Evolutionary conservation across 2,888 invertebrate genomes (phyloP), one percentile per base, ranked within the genome.

Genomic region (Parnassius smintheus): DNA sequence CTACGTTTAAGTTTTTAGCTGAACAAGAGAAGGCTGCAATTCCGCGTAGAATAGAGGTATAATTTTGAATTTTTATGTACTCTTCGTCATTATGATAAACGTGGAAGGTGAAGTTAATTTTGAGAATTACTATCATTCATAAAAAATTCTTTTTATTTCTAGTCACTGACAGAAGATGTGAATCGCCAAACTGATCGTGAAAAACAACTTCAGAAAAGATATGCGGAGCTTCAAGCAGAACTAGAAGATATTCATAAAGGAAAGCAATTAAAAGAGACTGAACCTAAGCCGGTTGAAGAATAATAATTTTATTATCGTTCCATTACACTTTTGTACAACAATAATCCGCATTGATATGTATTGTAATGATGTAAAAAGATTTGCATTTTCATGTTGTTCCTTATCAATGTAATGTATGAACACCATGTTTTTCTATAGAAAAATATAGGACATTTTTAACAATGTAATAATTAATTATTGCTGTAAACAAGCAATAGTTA

Each of bases 171-270:
- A 61, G 98, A 98, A 79, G 98, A 99, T 82, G 98, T 98, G 1
- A 96, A 95, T 66, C 93, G 98, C 61, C 98, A 99, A 90, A 96
- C 95, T 74, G 97, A 98, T 68, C 93, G 99, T 62, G 99, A 99
- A 82, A 96, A 95, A 73, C 94, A 94, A 64, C 89, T 99, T 56
- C 99, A 99, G 89, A 93, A 94, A 66, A 94, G 95, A 72, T 99
- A 96, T 81, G 94, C 95, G 1, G 94, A 95, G 67, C 91, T 98
- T 0, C 94, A 95, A 70, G 92, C 94, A 2, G 93, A 95, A 72
- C 73, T 93, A 9, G 93, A 93, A 72, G 90, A 91, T 8, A 70
- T 91, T 1, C 85, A 88, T 64, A 88, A 88, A 70, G 76, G 77
- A 35, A 77, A 75, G 61, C 79, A 78, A 35, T 13, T 54, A 7